Percentiles rank a stretch among this genome's conserved stretches.
Conservation (phyloP, 2,797 vertebrate species). For the Lagorchestes hirsutus region DNA sequence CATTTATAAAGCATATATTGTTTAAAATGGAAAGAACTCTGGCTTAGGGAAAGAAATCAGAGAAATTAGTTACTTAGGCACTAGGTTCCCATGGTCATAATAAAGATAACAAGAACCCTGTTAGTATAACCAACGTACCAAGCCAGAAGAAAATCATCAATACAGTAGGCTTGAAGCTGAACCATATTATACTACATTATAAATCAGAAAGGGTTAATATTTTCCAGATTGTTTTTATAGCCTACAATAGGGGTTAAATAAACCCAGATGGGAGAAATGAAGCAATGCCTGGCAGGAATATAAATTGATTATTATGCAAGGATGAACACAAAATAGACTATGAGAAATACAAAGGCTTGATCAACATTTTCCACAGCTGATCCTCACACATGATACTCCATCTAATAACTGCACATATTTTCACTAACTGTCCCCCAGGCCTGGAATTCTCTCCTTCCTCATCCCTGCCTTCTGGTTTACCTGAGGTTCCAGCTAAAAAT, state of each 20-base stretch:
- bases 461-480: not conserved
- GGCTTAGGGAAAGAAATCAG: not conserved
- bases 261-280: not conserved
- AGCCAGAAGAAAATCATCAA: not conserved
- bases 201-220: not conserved
- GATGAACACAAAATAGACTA: not conserved
- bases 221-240: not conserved
- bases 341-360: not conserved
- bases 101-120: not conserved
- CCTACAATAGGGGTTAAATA: not conserved
- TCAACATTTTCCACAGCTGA: not conserved
- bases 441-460: not conserved
- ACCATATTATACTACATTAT: too few relatives aligned
- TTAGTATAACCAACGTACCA: not conserved
- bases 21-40: not conserved
- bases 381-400: not conserved
- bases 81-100: not conserved
- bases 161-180: not conserved
- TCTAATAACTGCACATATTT: not conserved
- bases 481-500: not conserved
- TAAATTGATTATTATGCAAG: not conserved
- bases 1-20: not conserved
- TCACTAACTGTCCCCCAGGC: not conserved
- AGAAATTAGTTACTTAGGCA: not conserved
- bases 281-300: not conserved